Evolutionary conservation across 2,888 invertebrate genomes (phyloP).

Genomic region (Diadromus collaris): DNA sequence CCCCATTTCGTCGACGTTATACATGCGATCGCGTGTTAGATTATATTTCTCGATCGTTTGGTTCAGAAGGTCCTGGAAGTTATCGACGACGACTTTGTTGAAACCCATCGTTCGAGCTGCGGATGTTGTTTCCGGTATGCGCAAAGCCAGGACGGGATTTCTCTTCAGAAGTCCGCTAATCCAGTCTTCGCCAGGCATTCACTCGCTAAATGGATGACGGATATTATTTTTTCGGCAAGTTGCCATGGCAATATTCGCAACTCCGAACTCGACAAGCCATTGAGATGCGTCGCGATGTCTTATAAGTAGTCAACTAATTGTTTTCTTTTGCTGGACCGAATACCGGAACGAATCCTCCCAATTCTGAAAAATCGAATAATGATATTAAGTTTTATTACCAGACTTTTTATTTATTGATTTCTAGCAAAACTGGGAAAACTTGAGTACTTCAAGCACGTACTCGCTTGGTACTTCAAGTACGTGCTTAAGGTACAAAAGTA

Average conservation of each 20-base stretch:
- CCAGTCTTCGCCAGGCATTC: conserved; percentile 11
- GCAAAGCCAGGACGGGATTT: conserved; percentile 5
- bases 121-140: conserved; percentile 25
- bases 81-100: conserved; percentile 16
- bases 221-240: background rate
- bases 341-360: background rate
- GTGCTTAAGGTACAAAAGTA: too few relatives aligned
- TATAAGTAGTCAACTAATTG: background rate
- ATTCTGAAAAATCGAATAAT: background rate
- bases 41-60: background rate
- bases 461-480: too few relatives aligned
- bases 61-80: background rate
- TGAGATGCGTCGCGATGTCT: background rate
- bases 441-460: too few relatives aligned
- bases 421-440: too few relatives aligned
- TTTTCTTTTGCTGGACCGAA: conserved; percentile 2
- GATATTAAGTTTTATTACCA: background rate
- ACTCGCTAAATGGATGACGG: background rate
- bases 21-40: background rate
- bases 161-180: conserved; percentile 14
- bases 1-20: conserved; percentile 4
- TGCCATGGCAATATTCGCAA: conserved; percentile 1
- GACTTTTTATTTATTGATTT: too few relatives aligned
- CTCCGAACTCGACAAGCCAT: background rate
- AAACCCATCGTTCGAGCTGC: conserved; percentile 29